Conservation (phyloP, 2,113 vertebrate genomes). For the Progne subis region DNA sequence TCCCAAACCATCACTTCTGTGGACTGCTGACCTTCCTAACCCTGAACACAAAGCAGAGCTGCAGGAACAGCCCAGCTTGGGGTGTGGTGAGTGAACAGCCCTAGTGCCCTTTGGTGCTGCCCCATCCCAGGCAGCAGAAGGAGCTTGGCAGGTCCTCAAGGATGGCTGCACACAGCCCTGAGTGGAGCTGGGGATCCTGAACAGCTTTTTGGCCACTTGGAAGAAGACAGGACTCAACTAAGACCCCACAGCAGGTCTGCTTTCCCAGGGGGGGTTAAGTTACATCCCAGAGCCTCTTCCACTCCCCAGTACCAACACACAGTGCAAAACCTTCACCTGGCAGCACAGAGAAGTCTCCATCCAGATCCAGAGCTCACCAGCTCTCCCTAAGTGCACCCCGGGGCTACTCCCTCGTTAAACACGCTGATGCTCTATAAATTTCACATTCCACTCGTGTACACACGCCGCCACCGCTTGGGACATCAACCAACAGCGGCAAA, state of each 20-base stretch:
- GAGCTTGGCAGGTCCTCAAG: background rate
- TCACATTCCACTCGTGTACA: slow-evolving; percentile 57
- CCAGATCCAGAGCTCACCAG: slow-evolving; percentile 38
- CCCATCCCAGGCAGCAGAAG: background rate
- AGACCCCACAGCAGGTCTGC: background rate
- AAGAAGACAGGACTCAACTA: background rate
- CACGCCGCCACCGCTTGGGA: background rate
- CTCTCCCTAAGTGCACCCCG: background rate
- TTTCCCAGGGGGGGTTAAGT: background rate
- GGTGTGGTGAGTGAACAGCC: background rate
- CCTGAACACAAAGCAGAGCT: background rate
- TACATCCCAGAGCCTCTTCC: background rate
- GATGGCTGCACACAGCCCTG: background rate
- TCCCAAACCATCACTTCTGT: background rate
- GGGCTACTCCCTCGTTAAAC: slow-evolving; percentile 59
- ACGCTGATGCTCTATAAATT: slow-evolving; percentile 48
- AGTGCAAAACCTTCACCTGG: background rate
- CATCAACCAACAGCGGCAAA: slow-evolving; percentile 3
- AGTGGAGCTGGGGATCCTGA: background rate
- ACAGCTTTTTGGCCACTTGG: background rate
- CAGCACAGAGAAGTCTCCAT: background rate
- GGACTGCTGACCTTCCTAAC: background rate
- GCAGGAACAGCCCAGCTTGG: background rate
- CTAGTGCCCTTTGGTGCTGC: background rate
- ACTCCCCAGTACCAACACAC: background rate